These are phyloP conservation scores for Acropora tenuis DNA, from an alignment of 64 coral and sea anemone genomes.

Conservation along the genomic window DNA sequence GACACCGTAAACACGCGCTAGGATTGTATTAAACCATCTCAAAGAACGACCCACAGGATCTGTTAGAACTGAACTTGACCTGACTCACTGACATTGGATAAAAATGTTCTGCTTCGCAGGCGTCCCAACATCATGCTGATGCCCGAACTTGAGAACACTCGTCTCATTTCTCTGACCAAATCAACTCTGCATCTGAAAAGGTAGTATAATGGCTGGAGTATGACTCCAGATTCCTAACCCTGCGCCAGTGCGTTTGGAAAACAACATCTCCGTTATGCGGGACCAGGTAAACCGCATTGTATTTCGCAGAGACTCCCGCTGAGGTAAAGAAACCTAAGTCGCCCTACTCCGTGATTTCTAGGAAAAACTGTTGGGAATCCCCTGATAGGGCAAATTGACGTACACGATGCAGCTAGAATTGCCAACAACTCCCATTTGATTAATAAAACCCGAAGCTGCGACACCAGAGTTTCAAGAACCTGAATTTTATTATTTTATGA, in stretches of 20 bases:
- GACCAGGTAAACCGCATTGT: conserved; percentile 11
- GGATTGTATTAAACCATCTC: conserved; percentile 16
- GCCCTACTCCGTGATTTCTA: background rate
- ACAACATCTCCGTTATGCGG: background rate
- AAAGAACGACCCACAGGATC: conserved; percentile 4
- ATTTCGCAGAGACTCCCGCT: background rate
- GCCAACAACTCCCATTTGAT: background rate
- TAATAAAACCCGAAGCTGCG: conserved; percentile 1
- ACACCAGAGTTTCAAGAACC: background rate
- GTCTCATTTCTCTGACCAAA: background rate
- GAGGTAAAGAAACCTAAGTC: background rate
- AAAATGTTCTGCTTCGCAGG: conserved; percentile 6
- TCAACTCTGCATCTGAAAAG: background rate
- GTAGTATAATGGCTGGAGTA: background rate
- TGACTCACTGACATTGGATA: background rate
- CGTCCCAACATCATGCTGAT: conserved; percentile 22
- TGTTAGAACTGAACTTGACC: conserved; percentile 1
- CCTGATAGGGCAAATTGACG: conserved; percentile 6
- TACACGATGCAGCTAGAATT: background rate
- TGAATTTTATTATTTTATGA: background rate
- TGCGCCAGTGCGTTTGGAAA: conserved; percentile 3
- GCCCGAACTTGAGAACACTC: background rate
- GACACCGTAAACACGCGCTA: conserved; percentile 4
- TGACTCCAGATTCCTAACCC: conserved; percentile 6
- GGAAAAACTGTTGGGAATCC: background rate